Evolutionary conservation across 2,797 vertebrate genomes (phyloP), one percentile per base, ranked within the genome.

Genomic region (Poliocrania exsul): DNA sequence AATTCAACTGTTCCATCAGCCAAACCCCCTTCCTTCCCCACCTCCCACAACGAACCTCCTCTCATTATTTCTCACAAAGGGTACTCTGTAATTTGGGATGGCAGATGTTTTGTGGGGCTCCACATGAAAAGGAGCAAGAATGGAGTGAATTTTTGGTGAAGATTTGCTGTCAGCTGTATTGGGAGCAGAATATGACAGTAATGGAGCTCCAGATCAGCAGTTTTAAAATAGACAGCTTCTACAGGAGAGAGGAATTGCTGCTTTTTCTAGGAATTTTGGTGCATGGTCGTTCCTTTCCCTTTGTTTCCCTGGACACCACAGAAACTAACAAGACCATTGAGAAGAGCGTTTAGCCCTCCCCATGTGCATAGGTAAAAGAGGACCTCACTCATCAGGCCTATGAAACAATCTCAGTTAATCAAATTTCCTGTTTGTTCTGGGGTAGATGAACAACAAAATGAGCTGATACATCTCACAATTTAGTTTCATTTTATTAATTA

Each of bases 361-460:
- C 3, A 1, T 19, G 40, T 12, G 6, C 4, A 3, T 65, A 50
- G 37, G 40, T 50, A 66, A 51, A 88, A 33, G 16, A 58, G 21
- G 17, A 13, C 21, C 28, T 65, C 37, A 11, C 28, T 77, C 40
- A 40, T 46, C 44, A 89, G 51, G 29, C 46, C 46, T 46, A 12
- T 53, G 24, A 87, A 72, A 51, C 26, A 69, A 74, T 72, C 57
- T 88, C 65, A 54, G 24, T 53, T 89, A 78, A 88, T 74, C 42
- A 83, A 90, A 82, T 86, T 91, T 92, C 72, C 72, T 74, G 10
- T 86, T 92, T 83, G 16, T 88, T 95, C 50, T 40, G 16, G 12
- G 58, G 61, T 7, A 90, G 86, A 69, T 56, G 28, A 92, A 35
- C 15, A 56, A 21, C 38, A 77, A 73, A 85, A 89, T 14, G 14